These are phyloP conservation scores for Meteorus cinctellus DNA, from an alignment of 2,888 invertebrate genomes.

Conservation along the genomic window DNA sequence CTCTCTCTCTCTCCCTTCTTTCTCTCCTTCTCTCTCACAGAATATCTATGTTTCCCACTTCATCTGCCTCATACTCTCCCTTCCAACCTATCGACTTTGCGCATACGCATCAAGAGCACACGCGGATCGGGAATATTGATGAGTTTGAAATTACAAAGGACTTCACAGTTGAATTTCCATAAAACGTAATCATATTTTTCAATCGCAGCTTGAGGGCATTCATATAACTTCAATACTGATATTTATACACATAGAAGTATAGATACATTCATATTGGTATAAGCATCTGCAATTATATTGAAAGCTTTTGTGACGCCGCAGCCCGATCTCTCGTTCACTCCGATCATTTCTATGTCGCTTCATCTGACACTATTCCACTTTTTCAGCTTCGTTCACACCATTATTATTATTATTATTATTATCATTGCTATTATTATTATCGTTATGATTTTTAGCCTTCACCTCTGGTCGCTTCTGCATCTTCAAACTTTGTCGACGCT, in stretches of 20 bases:
- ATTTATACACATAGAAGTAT: background rate
- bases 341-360: background rate
- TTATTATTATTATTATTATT: background rate
- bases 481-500: background rate
- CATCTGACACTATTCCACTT: background rate
- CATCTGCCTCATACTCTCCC: background rate
- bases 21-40: background rate
- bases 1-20: background rate
- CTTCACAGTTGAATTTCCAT: conserved; percentile 44
- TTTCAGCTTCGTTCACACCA: background rate
- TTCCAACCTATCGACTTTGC: conserved; percentile 27
- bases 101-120: conserved; percentile 29
- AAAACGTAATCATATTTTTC: conserved; percentile 45
- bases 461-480: background rate
- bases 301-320: no score
- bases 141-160: conserved; percentile 48
- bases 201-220: conserved; percentile 33
- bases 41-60: background rate
- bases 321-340: conserved; percentile 3
- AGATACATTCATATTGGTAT: background rate
- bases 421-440: conserved; percentile 8
- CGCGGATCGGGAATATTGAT: conserved; percentile 45
- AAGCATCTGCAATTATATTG: background rate
- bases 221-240: background rate
- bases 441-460: conserved; percentile 12